A percentile compares a stretch with the other conserved stretches of the same genome.
These are phyloP conservation scores for Graptemys geographica DNA, from an alignment of 2,797 vertebrate species.

Conservation along the genomic window DNA sequence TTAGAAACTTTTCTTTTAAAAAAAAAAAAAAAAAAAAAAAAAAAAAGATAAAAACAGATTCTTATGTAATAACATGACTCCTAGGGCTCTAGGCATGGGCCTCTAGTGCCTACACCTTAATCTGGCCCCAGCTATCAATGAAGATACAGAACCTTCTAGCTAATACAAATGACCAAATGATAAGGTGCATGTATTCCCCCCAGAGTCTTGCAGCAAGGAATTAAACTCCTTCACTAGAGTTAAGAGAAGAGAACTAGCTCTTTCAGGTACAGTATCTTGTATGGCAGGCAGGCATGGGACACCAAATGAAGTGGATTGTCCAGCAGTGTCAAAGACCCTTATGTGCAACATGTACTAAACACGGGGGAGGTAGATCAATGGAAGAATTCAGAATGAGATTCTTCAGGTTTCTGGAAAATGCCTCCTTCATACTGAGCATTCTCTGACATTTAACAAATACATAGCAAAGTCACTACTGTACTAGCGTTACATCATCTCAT, in stretches of 20 bases:
- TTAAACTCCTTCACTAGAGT: fast-evolving
- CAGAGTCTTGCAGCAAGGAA: no score
- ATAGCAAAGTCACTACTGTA: neutral
- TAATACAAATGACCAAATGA: fast-evolving
- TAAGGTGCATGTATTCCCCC: fast-evolving
- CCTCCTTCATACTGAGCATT: neutral
- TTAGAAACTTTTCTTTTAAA: neutral
- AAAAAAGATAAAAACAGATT: neutral
- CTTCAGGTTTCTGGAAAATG: neutral
- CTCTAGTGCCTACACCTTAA: fast-evolving
- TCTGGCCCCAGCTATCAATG: fast-evolving
- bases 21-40: no score
- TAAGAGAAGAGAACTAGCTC: neutral
- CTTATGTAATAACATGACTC: neutral
- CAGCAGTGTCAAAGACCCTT: neutral
- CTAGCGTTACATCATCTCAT: neutral
- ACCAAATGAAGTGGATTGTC: neutral
- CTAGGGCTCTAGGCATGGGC: neutral
- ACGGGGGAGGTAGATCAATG: neutral
- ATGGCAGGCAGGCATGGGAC: neutral
- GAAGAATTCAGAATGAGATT: neutral
- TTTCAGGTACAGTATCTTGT: neutral
- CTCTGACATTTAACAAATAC: neutral
- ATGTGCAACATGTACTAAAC: neutral
- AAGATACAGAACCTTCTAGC: neutral